These are phyloP conservation scores for Nannoperca obscura DNA, from an alignment of 2,797 vertebrate species.

Conservation along the genomic window DNA sequence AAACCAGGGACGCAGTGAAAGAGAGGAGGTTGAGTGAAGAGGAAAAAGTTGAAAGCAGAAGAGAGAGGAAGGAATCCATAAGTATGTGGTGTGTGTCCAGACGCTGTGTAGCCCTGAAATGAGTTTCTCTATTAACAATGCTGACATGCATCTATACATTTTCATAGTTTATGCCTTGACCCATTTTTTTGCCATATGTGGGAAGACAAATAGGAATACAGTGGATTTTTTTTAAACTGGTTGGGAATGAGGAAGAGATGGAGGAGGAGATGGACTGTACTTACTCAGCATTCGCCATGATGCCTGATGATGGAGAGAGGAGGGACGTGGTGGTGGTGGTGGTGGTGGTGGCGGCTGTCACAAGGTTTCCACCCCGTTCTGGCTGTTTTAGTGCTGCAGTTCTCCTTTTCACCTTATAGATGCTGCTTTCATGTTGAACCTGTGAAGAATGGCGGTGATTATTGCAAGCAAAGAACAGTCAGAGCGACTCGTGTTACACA, in stretches of 20 bases:
- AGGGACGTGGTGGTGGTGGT: slow-evolving; percentile 37
- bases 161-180: not conserved
- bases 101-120: not conserved
- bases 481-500: not conserved
- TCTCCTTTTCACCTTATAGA: slow-evolving; percentile 64
- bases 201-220: not conserved
- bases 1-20: slow-evolving; percentile 16
- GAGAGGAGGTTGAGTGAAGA: not conserved
- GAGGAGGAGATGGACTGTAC: slow-evolving; percentile 45
- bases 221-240: not conserved
- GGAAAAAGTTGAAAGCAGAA: not conserved
- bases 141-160: slow-evolving; percentile 5
- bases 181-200: not conserved
- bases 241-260: slow-evolving; percentile 5
- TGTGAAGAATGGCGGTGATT: slow-evolving; percentile 32
- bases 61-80: not conserved
- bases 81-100: not conserved
- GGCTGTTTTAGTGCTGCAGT: slow-evolving; percentile 57
- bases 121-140: not conserved
- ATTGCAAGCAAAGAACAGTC: not conserved
- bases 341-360: slow-evolving; percentile 31
- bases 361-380: slow-evolving; percentile 54
- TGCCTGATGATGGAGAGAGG: slow-evolving; percentile 48
- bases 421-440: slow-evolving; percentile 70
- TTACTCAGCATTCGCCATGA: slow-evolving; percentile 83